Evolutionary conservation across 2,797 vertebrate genomes (phyloP), one percentile per base, ranked within the genome.

Genomic region (Xiphophorus birchmanni): DNA sequence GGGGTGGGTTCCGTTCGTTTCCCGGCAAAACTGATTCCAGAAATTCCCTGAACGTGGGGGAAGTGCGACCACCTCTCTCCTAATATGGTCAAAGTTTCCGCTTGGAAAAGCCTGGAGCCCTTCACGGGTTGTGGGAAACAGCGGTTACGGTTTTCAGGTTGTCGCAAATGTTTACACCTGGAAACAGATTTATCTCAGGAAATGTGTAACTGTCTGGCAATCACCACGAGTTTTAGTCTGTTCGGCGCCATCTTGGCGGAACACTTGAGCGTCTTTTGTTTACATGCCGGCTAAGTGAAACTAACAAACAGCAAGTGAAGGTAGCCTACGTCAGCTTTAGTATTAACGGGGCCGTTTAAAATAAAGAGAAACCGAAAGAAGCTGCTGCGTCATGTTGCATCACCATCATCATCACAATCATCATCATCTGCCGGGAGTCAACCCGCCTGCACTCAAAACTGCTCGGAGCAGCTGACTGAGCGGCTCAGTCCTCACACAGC

Each of bases 361-460:
- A 94, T 90, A 96, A 96, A 93, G 72, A 37, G 95, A 96, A 96
- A 96, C 85, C 72, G 94, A 96, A 96, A 96, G 88, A 10, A 82
- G 44, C 0, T 1, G n/a, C 45, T 44, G 72, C 67, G 60, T 73
- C 77, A 47, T 10, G 85, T 89, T 91, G 84, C 87, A 81, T 90
- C 90, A 92, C 37, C 40, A 21, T 0, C 18, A 7, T 40, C 35
- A 21, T 67, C 63, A 23, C 8, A 1, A 52, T 60, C 11, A 15
- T 18, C 63, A 40, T 65, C 60, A 65, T 69, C 65, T 42, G 37
- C 65, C 21, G 5, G 23, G 1, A 52, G 80, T 26, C 81, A 86
- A 74, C 60, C 60, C 60, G 5, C 18, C 52, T 8, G 3, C 1
- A 0, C 32, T 42, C 5, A 37, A 44, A 87, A 86, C 2, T 21